phyloP scores from a whole-genome alignment of 2,888 invertebrate genomes.

The Ophion ellenae region DNA sequence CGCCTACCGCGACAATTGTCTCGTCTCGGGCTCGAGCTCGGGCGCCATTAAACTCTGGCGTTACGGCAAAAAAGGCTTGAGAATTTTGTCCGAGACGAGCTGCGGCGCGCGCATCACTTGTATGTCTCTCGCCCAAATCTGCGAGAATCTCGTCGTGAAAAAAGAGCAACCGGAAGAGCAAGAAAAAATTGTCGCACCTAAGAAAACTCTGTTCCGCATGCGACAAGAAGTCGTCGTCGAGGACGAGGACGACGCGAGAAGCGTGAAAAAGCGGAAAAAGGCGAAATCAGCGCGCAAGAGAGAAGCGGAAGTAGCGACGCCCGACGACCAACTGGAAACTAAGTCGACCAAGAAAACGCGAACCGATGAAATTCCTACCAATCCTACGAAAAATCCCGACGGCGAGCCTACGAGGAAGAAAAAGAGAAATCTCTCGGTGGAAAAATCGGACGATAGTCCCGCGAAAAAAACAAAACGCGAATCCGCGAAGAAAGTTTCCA shows the following conservation, averaged over 20 bases:
- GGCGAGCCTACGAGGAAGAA: constrained; percentile 50
- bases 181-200: constrained; percentile 53
- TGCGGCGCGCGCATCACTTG: constrained; percentile 90
- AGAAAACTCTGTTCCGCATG: constrained; percentile 68
- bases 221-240: constrained; percentile 74
- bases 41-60: constrained; percentile 92
- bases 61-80: constrained; percentile 81
- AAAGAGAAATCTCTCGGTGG: constrained; percentile 44
- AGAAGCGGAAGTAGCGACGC: constrained; percentile 3
- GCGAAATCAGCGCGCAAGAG: constrained; percentile 48
- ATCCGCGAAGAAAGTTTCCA: constrained; percentile 18
- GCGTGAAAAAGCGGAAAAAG: constrained; percentile 58
- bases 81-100: constrained; percentile 83
- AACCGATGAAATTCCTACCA: constrained; percentile 13
- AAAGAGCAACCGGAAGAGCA: constrained; percentile 56
- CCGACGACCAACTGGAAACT: neutral
- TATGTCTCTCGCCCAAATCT: constrained; percentile 85
- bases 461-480: constrained; percentile 46
- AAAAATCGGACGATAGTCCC: constrained; percentile 6
- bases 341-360: constrained; percentile 16
- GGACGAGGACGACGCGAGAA: constrained; percentile 69
- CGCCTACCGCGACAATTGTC: constrained; percentile 85
- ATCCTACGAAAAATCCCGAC: neutral
- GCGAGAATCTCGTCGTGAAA: constrained; percentile 55
- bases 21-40: constrained; percentile 91